These are phyloP conservation scores for Phycodurus eques DNA, from an alignment of 2,113 vertebrate genomes.

Conservation along the genomic window DNA sequence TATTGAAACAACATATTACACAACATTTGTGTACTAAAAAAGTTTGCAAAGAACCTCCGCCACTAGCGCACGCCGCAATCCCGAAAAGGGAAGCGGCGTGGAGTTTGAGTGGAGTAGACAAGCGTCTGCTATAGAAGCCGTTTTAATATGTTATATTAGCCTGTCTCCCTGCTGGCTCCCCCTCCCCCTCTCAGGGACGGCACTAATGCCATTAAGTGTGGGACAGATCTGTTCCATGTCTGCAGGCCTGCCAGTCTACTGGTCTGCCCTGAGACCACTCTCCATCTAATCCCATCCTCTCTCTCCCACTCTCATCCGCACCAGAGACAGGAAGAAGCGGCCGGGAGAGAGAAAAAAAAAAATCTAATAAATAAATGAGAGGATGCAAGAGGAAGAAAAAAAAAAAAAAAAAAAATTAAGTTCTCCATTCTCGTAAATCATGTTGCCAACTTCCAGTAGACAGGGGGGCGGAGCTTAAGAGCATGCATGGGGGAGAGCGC, in stretches of 20 bases:
- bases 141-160: slow-evolving; percentile 78
- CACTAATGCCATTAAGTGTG: slow-evolving; percentile 82
- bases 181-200: slow-evolving; percentile 76
- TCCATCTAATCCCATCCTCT: slow-evolving; percentile 79
- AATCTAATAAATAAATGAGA: slow-evolving; percentile 87
- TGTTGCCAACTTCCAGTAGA: slow-evolving; percentile 84
- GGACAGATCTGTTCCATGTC: slow-evolving; percentile 82
- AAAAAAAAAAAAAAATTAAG: slow-evolving; percentile 83
- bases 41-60: slow-evolving; percentile 18
- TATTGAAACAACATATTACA: not conserved
- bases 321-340: slow-evolving; percentile 81
- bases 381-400: slow-evolving; percentile 76
- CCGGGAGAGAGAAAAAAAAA: slow-evolving; percentile 58
- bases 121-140: slow-evolving; percentile 66
- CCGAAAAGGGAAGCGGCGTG: slow-evolving; percentile 44
- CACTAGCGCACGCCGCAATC: slow-evolving; percentile 19
- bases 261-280: slow-evolving; percentile 77
- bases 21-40: not conserved
- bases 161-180: slow-evolving; percentile 67
- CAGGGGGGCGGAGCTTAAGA: slow-evolving; percentile 77
- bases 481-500: slow-evolving; percentile 43
- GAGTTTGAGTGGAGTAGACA: slow-evolving; percentile 68
- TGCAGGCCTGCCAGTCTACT: slow-evolving; percentile 78
- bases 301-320: slow-evolving; percentile 67
- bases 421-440: slow-evolving; percentile 84